A percentile compares a stretch with the other conserved stretches of the same genome.
Conservation (phyloP, 2,797 vertebrate genomes). For the Gouania willdenowi region DNA sequence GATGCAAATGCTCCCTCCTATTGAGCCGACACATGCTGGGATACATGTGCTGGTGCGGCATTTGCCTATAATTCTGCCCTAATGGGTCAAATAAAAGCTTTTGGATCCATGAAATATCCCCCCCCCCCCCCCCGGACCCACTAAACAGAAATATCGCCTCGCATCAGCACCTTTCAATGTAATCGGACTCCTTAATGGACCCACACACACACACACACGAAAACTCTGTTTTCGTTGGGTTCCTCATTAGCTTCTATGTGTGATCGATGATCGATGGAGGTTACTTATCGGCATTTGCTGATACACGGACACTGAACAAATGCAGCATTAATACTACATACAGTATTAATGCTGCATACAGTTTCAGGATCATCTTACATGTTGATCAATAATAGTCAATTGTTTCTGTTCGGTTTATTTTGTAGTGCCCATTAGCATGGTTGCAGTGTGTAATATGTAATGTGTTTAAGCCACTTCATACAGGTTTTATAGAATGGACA, state of each 20-base stretch:
- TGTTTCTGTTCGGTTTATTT: conserved; percentile 23
- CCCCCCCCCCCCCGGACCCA: conserved; percentile 14
- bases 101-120: conserved; percentile 65
- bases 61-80: conserved; percentile 36
- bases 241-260: conserved; percentile 7
- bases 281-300: conserved; percentile 21
- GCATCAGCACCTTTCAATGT: conserved; percentile 34
- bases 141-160: conserved; percentile 40
- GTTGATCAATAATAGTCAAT: conserved; percentile 45
- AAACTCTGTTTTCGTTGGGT: conserved; percentile 14
- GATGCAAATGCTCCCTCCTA: too few species aligned
- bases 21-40: neutral
- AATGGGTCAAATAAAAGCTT: conserved; percentile 61
- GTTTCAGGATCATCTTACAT: conserved; percentile 27
- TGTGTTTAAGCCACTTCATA: too few species aligned
- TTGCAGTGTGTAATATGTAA: neutral
- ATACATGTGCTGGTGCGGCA: neutral
- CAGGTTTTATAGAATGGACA: too few species aligned
- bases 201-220: neutral
- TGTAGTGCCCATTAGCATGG: neutral
- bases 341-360: conserved; percentile 8
- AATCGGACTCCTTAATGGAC: conserved; percentile 51
- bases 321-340: neutral
- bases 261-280: conserved; percentile 25
- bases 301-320: conserved; percentile 5